Conservation (phyloP, 2,113 vertebrate genomes). For the Notarius quadriscutis region DNA sequence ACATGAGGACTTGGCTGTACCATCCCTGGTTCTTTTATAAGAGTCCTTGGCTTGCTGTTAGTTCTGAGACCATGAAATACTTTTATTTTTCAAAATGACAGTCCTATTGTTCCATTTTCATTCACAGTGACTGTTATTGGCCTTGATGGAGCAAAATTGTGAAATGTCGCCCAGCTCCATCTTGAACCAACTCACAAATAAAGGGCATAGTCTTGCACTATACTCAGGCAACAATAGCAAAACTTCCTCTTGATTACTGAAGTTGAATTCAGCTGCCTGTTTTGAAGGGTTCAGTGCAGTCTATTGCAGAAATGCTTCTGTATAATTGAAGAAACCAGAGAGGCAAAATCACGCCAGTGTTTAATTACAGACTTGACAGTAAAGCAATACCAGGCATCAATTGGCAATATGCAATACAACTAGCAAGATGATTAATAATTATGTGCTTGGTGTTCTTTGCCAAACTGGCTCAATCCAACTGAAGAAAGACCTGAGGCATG, state of each 20-base stretch:
- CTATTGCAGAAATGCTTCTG: not conserved
- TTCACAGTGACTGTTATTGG: not conserved
- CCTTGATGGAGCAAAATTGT: not conserved
- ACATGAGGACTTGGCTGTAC: not conserved
- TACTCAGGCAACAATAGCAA: not conserved
- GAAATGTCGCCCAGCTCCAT: not conserved
- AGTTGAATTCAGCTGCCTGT: not conserved
- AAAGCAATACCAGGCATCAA: conserved; percentile 42
- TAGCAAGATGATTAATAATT: conserved; percentile 44
- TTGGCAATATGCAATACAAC: conserved; percentile 23
- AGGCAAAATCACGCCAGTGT: conserved; percentile 14
- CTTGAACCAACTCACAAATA: not conserved
- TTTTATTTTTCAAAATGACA: not conserved
- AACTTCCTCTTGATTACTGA: not conserved
- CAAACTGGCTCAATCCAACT: conserved; percentile 22
- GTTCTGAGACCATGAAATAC: not conserved
- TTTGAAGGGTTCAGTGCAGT: not conserved
- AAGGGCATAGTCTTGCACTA: not conserved
- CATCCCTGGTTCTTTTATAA: not conserved
- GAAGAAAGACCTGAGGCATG: conserved; percentile 33
- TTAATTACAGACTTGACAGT: conserved; percentile 28
- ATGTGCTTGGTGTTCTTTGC: conserved; percentile 29
- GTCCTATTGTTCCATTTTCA: not conserved
- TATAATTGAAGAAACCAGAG: conserved; percentile 8
- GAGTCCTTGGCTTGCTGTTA: not conserved